These are phyloP conservation scores for Phalanger gymnotis DNA, from an alignment of 2,797 vertebrate species.

Conservation along the genomic window DNA sequence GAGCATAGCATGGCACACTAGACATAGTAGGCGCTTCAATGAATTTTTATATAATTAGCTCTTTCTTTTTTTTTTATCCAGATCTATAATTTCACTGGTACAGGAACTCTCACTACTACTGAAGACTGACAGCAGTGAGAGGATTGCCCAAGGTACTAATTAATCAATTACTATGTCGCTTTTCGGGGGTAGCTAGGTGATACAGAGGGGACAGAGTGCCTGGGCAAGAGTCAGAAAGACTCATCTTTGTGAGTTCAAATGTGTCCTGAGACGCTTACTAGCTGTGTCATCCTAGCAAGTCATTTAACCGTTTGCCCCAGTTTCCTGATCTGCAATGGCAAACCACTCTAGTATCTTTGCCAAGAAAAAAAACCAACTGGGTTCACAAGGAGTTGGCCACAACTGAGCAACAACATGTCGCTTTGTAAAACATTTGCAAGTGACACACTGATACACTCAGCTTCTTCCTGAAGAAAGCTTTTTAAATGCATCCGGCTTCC, in stretches of 20 bases:
- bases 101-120: neutral
- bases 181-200: neutral
- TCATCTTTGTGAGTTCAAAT: neutral
- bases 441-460: neutral
- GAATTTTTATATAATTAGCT: neutral
- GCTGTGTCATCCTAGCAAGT: neutral
- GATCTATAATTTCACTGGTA: neutral
- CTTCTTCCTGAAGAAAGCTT: conserved; percentile 59
- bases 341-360: neutral
- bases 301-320: neutral
- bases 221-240: neutral
- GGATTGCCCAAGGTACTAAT: neutral
- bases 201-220: neutral
- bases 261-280: neutral
- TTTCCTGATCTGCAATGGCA: neutral
- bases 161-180: neutral
- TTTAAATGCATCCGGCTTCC: conserved; percentile 26
- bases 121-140: neutral
- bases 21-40: neutral
- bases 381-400: neutral
- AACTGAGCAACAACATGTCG: neutral
- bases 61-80: neutral
- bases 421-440: neutral
- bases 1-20: neutral
- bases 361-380: neutral